phyloP scores from a whole-genome alignment of 2,797 vertebrate genomes.

The Lutjanus campechanus region DNA sequence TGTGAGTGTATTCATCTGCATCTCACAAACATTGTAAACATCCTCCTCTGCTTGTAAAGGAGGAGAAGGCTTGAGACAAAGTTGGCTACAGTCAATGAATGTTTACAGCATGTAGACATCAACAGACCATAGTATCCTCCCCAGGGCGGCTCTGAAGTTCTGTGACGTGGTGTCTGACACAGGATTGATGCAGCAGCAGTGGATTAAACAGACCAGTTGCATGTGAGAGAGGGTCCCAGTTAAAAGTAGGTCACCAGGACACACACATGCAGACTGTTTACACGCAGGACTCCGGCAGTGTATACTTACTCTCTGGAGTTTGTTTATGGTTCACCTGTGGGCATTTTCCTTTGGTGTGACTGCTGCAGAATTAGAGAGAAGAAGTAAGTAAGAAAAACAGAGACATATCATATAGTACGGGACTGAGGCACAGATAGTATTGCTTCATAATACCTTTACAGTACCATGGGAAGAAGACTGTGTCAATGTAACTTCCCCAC shows the following conservation, averaged over 20 bases:
- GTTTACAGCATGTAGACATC: background rate
- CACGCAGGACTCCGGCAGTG: background rate
- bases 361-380: background rate
- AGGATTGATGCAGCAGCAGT: slow-evolving; percentile 16
- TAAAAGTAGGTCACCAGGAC: slow-evolving; percentile 65
- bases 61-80: background rate
- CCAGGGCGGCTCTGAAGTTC: background rate
- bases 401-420: too few species aligned
- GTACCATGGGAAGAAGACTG: too few species aligned
- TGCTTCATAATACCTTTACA: too few species aligned
- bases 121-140: background rate
- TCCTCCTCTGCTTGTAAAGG: background rate
- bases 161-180: slow-evolving; percentile 22
- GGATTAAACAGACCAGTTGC: slow-evolving; percentile 53
- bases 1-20: background rate
- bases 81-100: background rate
- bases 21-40: background rate
- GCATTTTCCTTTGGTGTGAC: background rate
- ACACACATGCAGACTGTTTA: slow-evolving; percentile 9
- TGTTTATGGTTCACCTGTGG: background rate
- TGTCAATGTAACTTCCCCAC: too few species aligned
- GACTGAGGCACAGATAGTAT: background rate
- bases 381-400: background rate
- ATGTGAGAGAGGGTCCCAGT: slow-evolving; percentile 36
- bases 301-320: background rate